Evolutionary conservation across 1,140 invertebrate species (phyloP).

Genomic region (Drosophila oshimai): DNA sequence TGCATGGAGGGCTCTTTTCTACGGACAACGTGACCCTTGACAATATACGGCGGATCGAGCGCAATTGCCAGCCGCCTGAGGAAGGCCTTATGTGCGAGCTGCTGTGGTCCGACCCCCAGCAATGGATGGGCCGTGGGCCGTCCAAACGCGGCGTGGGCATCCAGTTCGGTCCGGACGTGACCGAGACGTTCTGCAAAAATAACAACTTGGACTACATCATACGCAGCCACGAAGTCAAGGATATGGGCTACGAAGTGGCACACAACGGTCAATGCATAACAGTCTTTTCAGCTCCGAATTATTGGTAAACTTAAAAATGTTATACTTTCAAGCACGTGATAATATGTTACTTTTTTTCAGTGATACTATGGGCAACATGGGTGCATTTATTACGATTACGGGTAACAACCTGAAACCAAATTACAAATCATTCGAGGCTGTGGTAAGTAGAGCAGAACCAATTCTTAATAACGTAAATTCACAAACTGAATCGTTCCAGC

Average conservation of each 20-base stretch:
- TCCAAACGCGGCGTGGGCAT: conserved; percentile 99
- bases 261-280: conserved; percentile 98
- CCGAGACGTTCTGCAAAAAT: conserved; percentile 90
- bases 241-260: conserved; percentile 96
- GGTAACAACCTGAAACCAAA: conserved; percentile 95
- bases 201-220: conserved; percentile 97
- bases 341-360: conserved; percentile 84
- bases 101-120: conserved; percentile 99
- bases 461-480: background rate
- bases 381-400: conserved; percentile 97
- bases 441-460: conserved; percentile 82
- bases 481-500: conserved; percentile 85
- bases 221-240: conserved; percentile 99
- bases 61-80: conserved; percentile 98
- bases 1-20: conserved; percentile 97
- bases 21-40: conserved; percentile 95
- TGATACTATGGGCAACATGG: conserved; percentile 99
- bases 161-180: conserved; percentile 99
- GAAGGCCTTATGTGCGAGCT: conserved; percentile 98
- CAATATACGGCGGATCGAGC: conserved; percentile 93
- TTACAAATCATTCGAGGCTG: conserved; percentile 95
- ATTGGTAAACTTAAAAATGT: conserved; percentile 90
- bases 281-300: conserved; percentile 99
- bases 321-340: too few relatives aligned
- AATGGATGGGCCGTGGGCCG: conserved; percentile 91